Evolutionary conservation across 2,888 invertebrate species (phyloP).

Genomic region (Cancer borealis): DNA sequence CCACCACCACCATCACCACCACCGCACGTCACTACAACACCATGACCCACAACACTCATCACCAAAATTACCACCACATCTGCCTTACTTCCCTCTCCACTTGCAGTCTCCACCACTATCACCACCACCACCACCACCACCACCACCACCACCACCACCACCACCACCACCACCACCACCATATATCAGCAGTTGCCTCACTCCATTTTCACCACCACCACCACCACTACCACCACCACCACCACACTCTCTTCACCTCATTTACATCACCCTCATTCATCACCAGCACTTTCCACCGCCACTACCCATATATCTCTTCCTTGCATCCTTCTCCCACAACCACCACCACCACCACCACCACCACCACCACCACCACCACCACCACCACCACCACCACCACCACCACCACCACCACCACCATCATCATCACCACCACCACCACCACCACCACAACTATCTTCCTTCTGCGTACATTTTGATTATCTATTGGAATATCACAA

Average conservation of each 20-base stretch:
- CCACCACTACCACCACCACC: neutral
- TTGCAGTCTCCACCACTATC: neutral
- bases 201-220: neutral
- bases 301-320: neutral
- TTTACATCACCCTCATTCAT: neutral
- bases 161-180: neutral
- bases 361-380: no score
- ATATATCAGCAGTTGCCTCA: neutral
- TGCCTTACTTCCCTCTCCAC: neutral
- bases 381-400: no score
- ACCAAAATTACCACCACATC: neutral
- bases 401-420: neutral
- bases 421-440: neutral
- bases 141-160: neutral
- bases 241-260: neutral
- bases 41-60: neutral
- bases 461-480: neutral
- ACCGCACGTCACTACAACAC: neutral
- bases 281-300: neutral
- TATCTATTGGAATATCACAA: constrained; percentile 12
- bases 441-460: neutral
- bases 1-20: neutral
- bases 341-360: neutral
- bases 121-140: neutral
- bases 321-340: neutral